Percentiles rank a stretch among this genome's conserved stretches.
Conservation (phyloP, 2,888 invertebrate genomes). For the Palloptera scutellata region DNA sequence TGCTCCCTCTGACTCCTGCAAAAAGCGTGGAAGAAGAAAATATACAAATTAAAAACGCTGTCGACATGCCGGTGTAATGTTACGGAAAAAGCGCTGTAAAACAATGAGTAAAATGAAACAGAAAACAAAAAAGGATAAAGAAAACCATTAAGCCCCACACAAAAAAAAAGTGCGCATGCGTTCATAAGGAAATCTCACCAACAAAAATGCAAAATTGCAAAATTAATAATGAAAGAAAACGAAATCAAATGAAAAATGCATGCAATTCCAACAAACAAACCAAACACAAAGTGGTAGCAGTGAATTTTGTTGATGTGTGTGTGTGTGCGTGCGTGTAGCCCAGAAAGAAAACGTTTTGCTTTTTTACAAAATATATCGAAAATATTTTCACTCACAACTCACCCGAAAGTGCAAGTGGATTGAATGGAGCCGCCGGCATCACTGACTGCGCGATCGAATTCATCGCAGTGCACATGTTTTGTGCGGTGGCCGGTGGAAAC, state of each 20-base stretch:
- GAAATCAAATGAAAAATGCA: neutral
- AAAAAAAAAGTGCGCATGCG: neutral
- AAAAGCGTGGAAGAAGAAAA: constrained; percentile 9
- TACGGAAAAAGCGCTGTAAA: constrained; percentile 4
- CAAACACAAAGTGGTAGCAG: constrained; percentile 21
- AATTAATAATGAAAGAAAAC: neutral
- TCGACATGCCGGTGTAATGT: neutral
- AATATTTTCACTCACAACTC: constrained; percentile 50
- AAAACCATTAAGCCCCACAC: neutral
- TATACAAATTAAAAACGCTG: constrained; percentile 6
- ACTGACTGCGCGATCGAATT: constrained; percentile 83
- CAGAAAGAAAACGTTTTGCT: neutral
- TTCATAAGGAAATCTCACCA: too few relatives aligned
- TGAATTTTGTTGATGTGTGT: constrained; percentile 29
- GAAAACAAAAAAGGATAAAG: neutral
- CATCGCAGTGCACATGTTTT: constrained; percentile 79
- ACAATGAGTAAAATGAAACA: too few relatives aligned
- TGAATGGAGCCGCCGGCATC: constrained; percentile 85
- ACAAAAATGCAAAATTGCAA: too few relatives aligned
- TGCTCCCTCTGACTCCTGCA: constrained; percentile 83
- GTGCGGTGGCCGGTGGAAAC: constrained; percentile 68
- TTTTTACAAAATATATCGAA: constrained; percentile 21
- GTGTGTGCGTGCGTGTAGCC: constrained; percentile 22
- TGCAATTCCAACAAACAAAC: constrained; percentile 2
- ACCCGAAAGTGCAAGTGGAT: constrained; percentile 83